These are phyloP conservation scores for Spea hammondii DNA, from an alignment of 2,797 vertebrate genomes.

Conservation along the genomic window DNA sequence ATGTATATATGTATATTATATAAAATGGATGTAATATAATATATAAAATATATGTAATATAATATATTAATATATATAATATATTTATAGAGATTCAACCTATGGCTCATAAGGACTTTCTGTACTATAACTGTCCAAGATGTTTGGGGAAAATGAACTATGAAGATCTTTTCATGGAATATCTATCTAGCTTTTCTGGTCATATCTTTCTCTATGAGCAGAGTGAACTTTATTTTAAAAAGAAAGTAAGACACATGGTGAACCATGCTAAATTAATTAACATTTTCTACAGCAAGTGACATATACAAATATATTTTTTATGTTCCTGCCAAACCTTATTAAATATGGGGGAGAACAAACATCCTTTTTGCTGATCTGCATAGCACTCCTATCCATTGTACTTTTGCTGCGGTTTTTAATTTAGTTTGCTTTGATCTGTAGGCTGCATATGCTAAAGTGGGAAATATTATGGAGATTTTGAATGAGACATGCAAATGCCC, in stretches of 20 bases:
- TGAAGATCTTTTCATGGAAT: too few species aligned
- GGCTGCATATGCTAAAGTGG: constrained; percentile 9
- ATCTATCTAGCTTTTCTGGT: too few species aligned
- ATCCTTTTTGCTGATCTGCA: constrained; percentile 11
- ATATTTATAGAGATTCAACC: too few species aligned
- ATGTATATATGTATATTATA: too few species aligned
- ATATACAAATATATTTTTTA: constrained; percentile 31
- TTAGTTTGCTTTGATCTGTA: constrained; percentile 5
- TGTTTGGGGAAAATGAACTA: too few species aligned
- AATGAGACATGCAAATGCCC: constrained; percentile 10
- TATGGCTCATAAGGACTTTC: too few species aligned
- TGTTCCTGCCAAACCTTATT: constrained; percentile 31
- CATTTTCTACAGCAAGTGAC: constrained; percentile 15
- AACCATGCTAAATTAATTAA: constrained; percentile 20
- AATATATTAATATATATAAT: too few species aligned
- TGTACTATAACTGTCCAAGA: too few species aligned
- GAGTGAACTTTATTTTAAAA: too few species aligned
- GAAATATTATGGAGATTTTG: constrained; percentile 13
- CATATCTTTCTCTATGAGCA: too few species aligned
- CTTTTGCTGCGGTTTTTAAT: constrained; percentile 21
- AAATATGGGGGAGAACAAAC: neutral
- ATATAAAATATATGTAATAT: too few species aligned
- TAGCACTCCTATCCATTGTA: constrained; percentile 1
- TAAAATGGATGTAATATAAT: too few species aligned
- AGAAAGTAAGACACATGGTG: neutral